Base-by-base conservation (phyloP, 2,797 vertebrate genomes). In the Brachymystax lenok region DNA sequence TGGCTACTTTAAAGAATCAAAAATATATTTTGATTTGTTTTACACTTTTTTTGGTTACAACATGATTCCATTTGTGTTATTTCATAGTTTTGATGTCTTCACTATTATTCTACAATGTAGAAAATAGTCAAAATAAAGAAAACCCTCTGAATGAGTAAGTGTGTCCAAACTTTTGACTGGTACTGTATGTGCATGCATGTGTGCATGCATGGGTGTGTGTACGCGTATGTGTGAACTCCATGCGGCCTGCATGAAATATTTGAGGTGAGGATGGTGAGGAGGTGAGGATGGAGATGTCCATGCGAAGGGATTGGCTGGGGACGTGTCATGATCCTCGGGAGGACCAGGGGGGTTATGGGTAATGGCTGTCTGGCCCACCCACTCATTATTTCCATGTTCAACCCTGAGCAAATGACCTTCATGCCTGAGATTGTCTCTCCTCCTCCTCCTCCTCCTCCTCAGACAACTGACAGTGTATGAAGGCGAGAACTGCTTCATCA, bases 271-370 rank as follows among this genome's bases (percentile, higher is more conserved):
- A 96, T 95, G 96, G 96, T n/a, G n/a, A n/a, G n/a, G 90, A 88
- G 92, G 93, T 93, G 94, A 95, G 96, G 96, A 96, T 95, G 96
- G 96, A 97, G 94, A 95, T 94, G 95, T 96, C 94, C 89, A 91
- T 89, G 93, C 88, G 94, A 94, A 90, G 92, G 90, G 95, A 96
- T 96, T 95, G 94, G 93, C 92, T 95, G 92, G 92, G 94, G 96
- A 95, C 85, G 88, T 94, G 95, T 95, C 96, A 96, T 96, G 95
- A 96, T 97, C 88, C 84, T 80, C 85, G 85, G 89, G 85, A 84
- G 85, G 78, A 83, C 85, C 89, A 84, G 84, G 86, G 86, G 83
- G 81, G 88, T 85, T 83, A 85, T 27, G 21, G 69, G 88, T 89
- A 91, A 92, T 92, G 86, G 91, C 81, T 87, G 88, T 89, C 85